These are phyloP conservation scores for Pantherophis vulpinus DNA, from an alignment of 2,797 vertebrate species.

Conservation along the genomic window DNA sequence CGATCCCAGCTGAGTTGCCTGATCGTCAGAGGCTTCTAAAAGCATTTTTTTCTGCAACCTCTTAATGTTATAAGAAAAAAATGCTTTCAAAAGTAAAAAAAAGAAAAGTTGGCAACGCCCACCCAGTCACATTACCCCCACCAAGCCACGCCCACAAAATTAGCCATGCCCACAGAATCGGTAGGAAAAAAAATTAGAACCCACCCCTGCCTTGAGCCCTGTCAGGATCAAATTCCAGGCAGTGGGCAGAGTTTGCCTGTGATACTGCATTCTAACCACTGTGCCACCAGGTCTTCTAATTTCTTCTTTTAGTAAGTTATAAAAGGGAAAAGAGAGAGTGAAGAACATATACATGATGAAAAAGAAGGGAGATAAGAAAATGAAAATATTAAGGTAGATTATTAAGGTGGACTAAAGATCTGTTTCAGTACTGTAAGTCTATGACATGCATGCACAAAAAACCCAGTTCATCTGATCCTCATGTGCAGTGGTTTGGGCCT, in stretches of 20 bases:
- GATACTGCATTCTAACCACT: neutral
- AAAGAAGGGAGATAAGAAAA: neutral
- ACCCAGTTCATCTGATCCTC: too few species aligned
- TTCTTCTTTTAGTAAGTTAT: neutral
- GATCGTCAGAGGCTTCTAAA: too few species aligned
- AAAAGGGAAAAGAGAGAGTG: neutral
- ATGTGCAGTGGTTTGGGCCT: too few species aligned
- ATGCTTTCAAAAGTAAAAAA: too few species aligned
- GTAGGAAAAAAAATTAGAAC: too few species aligned
- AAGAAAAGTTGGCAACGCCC: too few species aligned
- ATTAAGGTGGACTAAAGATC: neutral
- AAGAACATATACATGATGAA: neutral
- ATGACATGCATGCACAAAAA: neutral
- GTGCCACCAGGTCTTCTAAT: neutral
- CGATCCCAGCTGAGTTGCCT: too few species aligned
- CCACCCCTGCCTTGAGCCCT: neutral
- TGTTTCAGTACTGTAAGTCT: neutral
- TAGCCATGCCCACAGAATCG: too few species aligned
- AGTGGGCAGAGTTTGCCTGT: neutral
- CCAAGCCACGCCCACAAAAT: too few species aligned
- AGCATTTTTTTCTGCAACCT: too few species aligned
- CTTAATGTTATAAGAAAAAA: too few species aligned
- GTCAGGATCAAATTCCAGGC: neutral
- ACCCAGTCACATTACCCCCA: too few species aligned
- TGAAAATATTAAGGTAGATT: neutral